Evolutionary conservation across 2,797 vertebrate genomes (phyloP), one percentile per base, ranked within the genome.

Genomic region (Synaphobranchus kaupii): DNA sequence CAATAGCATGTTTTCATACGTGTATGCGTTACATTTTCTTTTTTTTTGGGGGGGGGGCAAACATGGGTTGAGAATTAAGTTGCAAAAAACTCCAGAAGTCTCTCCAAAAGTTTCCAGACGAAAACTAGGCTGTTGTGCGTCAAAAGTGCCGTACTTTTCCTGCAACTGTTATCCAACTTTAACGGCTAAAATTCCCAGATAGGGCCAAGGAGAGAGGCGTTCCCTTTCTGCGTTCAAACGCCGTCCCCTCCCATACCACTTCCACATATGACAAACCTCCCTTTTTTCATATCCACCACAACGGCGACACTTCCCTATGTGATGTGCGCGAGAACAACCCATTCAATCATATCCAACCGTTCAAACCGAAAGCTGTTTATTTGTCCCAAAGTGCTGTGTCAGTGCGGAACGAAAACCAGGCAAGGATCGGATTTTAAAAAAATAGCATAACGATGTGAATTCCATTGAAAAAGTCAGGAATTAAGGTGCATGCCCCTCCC

Each of bases 401-500:
- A 52, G 68, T 31, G 2, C 68, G 73, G 31, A 31, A 76, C 10
- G 17, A 39, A 17, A 56, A 56, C 0, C 2, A 3, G n/a, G n/a
- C 50, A 4, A 17, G 63, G 17, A 17, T 83, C 78, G 63, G 44
- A 44, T 87, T 87, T 82, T 56, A 83, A 47, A 34, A 47, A 34
- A 66, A 60, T 78, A 28, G 44, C 20, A 8, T 56, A 84, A 85
- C 58, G 56, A 8, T 39, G 47, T 17, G 50, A 76, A 84, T 88
- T 80, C 78, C 83, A 88, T 22, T 76, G 44, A 88, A 88, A 47
- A 31, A 52, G 25, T 58, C 60, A 52, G 66, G 54, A 82, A 87
- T 56, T 66, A 84, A 90, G 85, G 87, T 91, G 34, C 44, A 1
- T 58, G 86, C 90, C 87, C 91, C 84, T 90, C 90, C 91, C 91